Evolutionary conservation across 2,888 invertebrate genomes (phyloP).

Genomic region (Galerucella nymphaeae): DNA sequence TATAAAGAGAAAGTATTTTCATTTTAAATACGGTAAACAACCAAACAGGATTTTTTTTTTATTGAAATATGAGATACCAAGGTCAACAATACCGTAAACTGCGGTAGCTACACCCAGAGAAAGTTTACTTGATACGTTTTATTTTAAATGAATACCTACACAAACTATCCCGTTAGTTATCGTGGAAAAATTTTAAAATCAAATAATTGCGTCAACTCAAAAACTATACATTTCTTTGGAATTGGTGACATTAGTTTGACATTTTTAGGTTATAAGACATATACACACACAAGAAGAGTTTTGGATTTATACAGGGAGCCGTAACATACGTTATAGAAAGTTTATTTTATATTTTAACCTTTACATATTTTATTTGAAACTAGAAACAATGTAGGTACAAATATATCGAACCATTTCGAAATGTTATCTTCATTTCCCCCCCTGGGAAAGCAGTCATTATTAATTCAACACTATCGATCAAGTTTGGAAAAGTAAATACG

Average conservation of each 20-base stretch:
- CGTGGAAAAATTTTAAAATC: no score
- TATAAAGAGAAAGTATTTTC: slow-evolving; percentile 14
- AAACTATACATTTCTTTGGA: no score
- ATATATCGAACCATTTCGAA: not conserved
- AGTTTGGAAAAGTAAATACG: not conserved
- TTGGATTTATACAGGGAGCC: no score
- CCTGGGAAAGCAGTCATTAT: not conserved
- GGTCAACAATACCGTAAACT: slow-evolving; percentile 1
- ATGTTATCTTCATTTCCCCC: not conserved
- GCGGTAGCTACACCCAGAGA: slow-evolving; percentile 7
- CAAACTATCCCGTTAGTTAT: not conserved
- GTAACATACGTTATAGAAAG: no score
- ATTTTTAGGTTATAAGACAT: no score
- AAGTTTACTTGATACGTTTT: not conserved
- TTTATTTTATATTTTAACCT: no score
- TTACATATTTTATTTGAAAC: no score
- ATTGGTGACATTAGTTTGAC: no score
- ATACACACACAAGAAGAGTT: no score
- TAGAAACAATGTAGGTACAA: no score
- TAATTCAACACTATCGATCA: not conserved
- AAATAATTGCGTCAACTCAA: no score
- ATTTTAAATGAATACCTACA: not conserved
- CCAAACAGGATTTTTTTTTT: slow-evolving; percentile 6
- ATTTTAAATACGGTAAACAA: slow-evolving; percentile 2
- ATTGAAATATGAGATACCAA: slow-evolving; percentile 11